phyloP scores from a whole-genome alignment of 2,888 invertebrate genomes.

The Pollenia amentaria region DNA sequence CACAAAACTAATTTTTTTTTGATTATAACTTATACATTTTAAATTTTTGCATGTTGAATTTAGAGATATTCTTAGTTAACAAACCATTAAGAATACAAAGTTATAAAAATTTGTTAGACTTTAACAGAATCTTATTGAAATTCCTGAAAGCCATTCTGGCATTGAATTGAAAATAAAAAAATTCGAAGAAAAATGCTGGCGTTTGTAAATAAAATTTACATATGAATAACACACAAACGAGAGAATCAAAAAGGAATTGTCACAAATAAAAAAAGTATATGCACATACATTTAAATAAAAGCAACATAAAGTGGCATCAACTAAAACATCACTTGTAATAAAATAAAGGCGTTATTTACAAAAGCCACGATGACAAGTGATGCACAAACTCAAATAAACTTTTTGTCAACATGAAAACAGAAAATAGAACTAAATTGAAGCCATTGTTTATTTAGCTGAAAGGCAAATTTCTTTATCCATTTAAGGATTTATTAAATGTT shows the following conservation, averaged over 20 bases:
- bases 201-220: slow-evolving; percentile 61
- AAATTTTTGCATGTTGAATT: too few species aligned
- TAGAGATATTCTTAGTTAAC: background rate
- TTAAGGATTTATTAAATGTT: background rate
- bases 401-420: background rate
- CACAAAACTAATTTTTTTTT: too few species aligned
- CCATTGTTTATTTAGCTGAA: background rate
- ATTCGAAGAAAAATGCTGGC: slow-evolving; percentile 1
- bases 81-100: background rate
- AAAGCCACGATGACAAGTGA: slow-evolving; percentile 2
- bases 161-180: background rate
- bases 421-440: slow-evolving; percentile 26
- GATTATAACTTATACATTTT: too few species aligned
- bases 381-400: slow-evolving; percentile 15
- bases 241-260: background rate
- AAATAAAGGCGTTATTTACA: slow-evolving; percentile 26
- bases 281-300: background rate
- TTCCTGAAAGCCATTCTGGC: slow-evolving; percentile 8
- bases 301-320: background rate
- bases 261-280: slow-evolving; percentile 15
- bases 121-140: slow-evolving; percentile 15
- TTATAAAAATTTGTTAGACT: background rate
- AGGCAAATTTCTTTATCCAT: background rate
- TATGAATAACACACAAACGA: slow-evolving; percentile 46
- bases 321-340: background rate